Conservation (phyloP, 1,140 invertebrate genomes). For the Sinella curviseta region DNA sequence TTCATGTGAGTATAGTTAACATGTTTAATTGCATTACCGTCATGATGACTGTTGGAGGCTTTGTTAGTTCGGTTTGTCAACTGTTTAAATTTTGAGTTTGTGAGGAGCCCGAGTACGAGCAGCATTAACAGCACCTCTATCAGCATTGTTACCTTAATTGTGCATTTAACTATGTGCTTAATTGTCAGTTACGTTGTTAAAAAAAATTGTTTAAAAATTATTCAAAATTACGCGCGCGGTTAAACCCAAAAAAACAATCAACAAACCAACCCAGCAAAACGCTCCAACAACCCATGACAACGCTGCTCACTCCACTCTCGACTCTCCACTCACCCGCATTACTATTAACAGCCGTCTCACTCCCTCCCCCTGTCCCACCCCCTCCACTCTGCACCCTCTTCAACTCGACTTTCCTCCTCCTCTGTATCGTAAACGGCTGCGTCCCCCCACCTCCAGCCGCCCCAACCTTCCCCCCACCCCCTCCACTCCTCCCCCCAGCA, state of each 20-base stretch:
- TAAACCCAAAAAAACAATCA: neutral
- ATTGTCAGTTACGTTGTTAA: neutral
- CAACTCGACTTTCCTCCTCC: constrained; percentile 4
- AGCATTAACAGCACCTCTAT: neutral
- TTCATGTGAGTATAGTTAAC: neutral
- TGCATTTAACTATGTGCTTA: neutral
- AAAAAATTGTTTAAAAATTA: too few relatives aligned
- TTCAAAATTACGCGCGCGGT: too few relatives aligned
- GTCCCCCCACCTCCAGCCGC: neutral
- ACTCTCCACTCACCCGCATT: neutral
- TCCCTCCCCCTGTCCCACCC: too few relatives aligned
- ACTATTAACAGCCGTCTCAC: neutral
- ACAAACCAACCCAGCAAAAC: neutral
- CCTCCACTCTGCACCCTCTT: neutral
- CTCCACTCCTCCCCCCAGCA: neutral
- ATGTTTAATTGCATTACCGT: neutral
- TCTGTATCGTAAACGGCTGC: constrained; percentile 9
- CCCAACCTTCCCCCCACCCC: neutral
- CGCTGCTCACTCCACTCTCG: neutral
- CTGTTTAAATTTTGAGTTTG: neutral
- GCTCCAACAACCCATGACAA: neutral
- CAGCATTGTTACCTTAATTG: neutral
- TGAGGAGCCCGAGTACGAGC: neutral
- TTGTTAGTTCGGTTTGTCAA: neutral
- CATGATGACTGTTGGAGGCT: neutral